Base-by-base conservation (phyloP, 2,888 invertebrate genomes). In the Rhingia rostrata region DNA sequence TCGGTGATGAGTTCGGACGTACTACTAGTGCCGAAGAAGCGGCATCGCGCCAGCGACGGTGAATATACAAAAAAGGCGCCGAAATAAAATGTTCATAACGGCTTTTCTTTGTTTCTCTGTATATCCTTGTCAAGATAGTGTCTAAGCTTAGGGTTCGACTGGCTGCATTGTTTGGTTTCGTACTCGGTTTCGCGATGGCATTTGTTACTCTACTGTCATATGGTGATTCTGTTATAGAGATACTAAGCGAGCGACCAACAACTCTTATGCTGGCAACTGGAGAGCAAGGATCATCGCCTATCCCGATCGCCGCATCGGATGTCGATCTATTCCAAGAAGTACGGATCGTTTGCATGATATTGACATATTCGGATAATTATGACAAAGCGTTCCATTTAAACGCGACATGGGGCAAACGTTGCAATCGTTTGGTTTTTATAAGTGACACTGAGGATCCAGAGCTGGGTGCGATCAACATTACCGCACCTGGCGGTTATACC, bases 341-440 rank as follows among this genome's bases (percentile, higher is more conserved):
- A 47, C 93, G 96, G 69, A 95, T 98, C 87, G 92, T 98, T 0
- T 98, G 98, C 90, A 98, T 98, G 98, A 93, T 98, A 37, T 96
- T 98, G 96, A 98, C 98, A 0, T 95, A 94, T 77, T 98, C 98
- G 0, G 92, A 92, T 39, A 98, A 97, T 91, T 97, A 98, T 88
- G 93, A 95, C 88, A 97, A 96, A 91, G 98, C 98, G 0, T 93
- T 93, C 45, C 97, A 98, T 88, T 96, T 98, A 6, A 97, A 97
- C 90, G 95, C 95, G 0, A 98, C 98, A 0, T 98, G 98, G 98
- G 98, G 97, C 0, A 95, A 95, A 89, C 93, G 97, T 49, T 98
- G 97, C 89, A 97, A 97, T 89, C 93, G 94, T 84, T 91, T 97
- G n/a, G 90, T 97, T n/a, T 97, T 97, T 87, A 97, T 97, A 95